phyloP scores from a whole-genome alignment of 1,140 invertebrate genomes.

The Leptopilina clavipes region DNA sequence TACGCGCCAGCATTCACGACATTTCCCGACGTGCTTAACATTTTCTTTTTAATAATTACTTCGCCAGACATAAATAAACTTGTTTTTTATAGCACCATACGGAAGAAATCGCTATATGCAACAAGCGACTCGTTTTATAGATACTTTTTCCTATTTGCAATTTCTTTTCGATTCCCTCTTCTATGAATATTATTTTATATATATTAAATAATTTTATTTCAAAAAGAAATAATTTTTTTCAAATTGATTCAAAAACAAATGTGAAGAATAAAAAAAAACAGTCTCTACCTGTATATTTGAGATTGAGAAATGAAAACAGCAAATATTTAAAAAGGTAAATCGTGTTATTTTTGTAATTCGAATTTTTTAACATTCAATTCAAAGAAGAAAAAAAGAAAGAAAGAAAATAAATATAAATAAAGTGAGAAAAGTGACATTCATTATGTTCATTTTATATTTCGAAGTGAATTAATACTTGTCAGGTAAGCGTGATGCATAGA shows the following conservation, averaged over 20 bases:
- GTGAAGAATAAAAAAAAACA: too few relatives aligned
- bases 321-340: neutral
- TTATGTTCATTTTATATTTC: constrained; percentile 10
- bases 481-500: constrained; percentile 15
- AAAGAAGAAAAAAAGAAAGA: neutral
- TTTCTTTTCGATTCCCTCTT: too few relatives aligned
- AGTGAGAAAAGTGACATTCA: constrained; percentile 16
- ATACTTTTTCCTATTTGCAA: too few relatives aligned
- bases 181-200: too few relatives aligned
- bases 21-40: constrained; percentile 18
- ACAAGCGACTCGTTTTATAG: too few relatives aligned
- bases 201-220: too few relatives aligned
- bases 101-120: too few relatives aligned
- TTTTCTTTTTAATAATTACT: constrained; percentile 16
- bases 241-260: too few relatives aligned
- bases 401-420: too few relatives aligned
- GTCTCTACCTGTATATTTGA: too few relatives aligned
- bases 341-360: constrained; percentile 8
- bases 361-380: constrained; percentile 7
- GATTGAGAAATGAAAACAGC: neutral
- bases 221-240: too few relatives aligned
- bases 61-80: constrained; percentile 13
- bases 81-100: neutral
- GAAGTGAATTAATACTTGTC: constrained; percentile 19
- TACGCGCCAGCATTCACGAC: neutral